These are phyloP conservation scores for zebrafish (Danio rerio) DNA, from an alignment of 2,113 vertebrate species.

Conservation along the genomic window DNA sequence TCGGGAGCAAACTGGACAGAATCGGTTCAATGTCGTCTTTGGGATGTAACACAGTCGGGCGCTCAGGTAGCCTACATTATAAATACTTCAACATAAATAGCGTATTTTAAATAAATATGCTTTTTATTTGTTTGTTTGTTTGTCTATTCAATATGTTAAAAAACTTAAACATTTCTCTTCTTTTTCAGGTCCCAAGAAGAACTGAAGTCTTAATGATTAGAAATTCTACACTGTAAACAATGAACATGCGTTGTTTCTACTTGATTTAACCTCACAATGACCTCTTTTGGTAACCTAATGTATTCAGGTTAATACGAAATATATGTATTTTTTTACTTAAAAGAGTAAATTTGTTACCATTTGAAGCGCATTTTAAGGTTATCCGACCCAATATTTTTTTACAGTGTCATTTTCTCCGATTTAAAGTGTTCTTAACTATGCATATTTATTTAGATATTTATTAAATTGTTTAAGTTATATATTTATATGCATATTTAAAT, in stretches of 20 bases:
- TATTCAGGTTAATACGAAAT: background rate
- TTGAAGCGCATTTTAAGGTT: background rate
- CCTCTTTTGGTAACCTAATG: background rate
- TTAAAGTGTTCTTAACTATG: slow-evolving; percentile 62
- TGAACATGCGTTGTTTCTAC: background rate
- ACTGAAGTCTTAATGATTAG: slow-evolving; percentile 73
- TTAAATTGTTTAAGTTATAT: slow-evolving; percentile 59
- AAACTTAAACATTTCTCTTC: background rate
- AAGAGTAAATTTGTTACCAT: background rate
- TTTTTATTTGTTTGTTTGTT: too few species aligned
- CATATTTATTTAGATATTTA: slow-evolving; percentile 79
- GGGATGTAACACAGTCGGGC: slow-evolving; percentile 81
- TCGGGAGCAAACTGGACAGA: slow-evolving; percentile 84
- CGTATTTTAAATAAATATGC: background rate
- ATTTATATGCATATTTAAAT: slow-evolving; percentile 60
- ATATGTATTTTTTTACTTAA: background rate
- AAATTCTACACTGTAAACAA: slow-evolving; percentile 45
- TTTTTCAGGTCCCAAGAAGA: slow-evolving; percentile 72
- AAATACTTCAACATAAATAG: background rate
- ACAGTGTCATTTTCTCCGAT: slow-evolving; percentile 39
- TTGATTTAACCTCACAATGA: background rate
- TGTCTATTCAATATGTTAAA: too few species aligned
- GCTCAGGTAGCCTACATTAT: slow-evolving; percentile 66
- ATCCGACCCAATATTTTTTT: background rate
- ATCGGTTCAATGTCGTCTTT: slow-evolving; percentile 85